Evolutionary conservation across 2,113 vertebrate genomes (phyloP).

Genomic region (Rutilus rutilus): DNA sequence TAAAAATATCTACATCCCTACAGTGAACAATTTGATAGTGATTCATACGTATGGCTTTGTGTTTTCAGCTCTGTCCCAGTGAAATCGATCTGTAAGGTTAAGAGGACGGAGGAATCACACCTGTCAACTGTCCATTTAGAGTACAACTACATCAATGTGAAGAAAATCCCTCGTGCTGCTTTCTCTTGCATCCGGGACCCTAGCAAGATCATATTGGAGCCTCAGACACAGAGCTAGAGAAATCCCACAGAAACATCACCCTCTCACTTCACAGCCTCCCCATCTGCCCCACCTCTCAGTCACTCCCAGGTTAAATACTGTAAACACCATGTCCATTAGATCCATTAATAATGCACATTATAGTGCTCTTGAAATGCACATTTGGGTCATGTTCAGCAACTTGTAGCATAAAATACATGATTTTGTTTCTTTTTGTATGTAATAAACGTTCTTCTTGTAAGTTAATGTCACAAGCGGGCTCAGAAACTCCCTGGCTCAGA

Average conservation of each 20-base stretch:
- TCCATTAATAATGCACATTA: background rate
- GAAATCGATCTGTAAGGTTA: constrained; percentile 80
- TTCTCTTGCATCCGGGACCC: constrained; percentile 76
- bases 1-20: background rate
- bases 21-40: background rate
- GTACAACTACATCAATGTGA: constrained; percentile 77
- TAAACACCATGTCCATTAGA: constrained; percentile 8
- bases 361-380: constrained; percentile 1
- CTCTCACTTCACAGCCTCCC: background rate
- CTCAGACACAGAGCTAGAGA: constrained; percentile 58
- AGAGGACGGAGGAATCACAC: constrained; percentile 69
- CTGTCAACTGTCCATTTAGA: constrained; percentile 79
- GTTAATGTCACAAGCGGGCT: background rate
- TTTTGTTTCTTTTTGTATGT: constrained; percentile 2
- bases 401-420: background rate
- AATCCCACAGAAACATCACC: constrained; percentile 2
- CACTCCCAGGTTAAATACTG: constrained; percentile 21
- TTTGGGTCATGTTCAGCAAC: background rate
- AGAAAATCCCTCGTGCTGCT: constrained; percentile 68
- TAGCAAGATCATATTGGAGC: constrained; percentile 73
- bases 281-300: background rate
- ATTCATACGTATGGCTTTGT: background rate
- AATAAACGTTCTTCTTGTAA: constrained; percentile 2
- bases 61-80: constrained; percentile 71
- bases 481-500: background rate